A percentile compares a stretch with the other conserved stretches of the same genome.
These are phyloP conservation scores for Orcinus orca DNA, from an alignment of 2,113 vertebrate species.

Conservation along the genomic window DNA sequence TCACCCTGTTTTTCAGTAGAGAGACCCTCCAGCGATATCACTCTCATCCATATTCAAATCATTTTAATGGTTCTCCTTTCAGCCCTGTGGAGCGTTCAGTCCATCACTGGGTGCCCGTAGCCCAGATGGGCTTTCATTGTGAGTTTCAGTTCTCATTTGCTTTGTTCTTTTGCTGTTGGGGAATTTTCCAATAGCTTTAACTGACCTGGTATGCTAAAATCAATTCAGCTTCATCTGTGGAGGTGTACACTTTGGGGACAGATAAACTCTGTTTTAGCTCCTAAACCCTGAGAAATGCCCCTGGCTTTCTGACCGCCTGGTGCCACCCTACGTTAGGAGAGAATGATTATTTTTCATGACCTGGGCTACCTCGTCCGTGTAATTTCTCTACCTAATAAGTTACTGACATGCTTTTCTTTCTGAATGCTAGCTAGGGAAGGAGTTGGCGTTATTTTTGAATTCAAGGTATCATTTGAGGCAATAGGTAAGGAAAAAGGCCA, in stretches of 20 bases:
- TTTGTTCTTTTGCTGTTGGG: background rate
- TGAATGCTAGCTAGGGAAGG: background rate
- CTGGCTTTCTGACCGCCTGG: background rate
- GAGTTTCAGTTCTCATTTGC: background rate
- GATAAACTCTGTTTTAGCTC: background rate
- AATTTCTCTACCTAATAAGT: background rate
- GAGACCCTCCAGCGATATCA: background rate
- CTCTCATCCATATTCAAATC: background rate
- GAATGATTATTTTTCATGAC: background rate
- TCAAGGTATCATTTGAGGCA: background rate
- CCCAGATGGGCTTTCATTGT: background rate
- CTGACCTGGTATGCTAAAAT: background rate
- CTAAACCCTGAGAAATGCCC: background rate
- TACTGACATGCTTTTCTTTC: background rate
- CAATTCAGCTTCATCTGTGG: background rate
- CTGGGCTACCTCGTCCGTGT: background rate
- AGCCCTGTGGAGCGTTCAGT: background rate
- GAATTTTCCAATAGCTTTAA: slow-evolving; percentile 40
- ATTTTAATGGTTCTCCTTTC: background rate
- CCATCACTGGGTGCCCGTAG: background rate
- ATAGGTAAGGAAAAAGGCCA: background rate
- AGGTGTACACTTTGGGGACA: background rate
- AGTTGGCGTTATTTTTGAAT: background rate
- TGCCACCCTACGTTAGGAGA: background rate
- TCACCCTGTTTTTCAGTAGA: background rate